Evolutionary conservation across 2,888 invertebrate genomes (phyloP).

Genomic region (Dryococelus australis): DNA sequence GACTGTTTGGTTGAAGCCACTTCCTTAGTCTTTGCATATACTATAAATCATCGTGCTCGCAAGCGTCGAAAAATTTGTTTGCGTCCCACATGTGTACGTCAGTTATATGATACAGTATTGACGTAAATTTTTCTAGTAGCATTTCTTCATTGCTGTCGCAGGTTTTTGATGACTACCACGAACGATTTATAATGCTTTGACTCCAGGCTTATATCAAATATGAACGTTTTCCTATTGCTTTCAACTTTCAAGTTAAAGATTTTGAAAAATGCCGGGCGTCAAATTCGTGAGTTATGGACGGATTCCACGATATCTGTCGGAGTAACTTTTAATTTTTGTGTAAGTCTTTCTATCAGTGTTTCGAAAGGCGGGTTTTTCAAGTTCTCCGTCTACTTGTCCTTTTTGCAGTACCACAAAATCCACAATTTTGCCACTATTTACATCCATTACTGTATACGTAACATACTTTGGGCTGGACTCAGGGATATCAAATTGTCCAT

Average conservation of each 20-base stretch:
- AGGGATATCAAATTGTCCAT: not conserved
- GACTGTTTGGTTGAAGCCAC: slow-evolving; percentile 2
- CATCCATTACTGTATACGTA: slow-evolving; percentile 20
- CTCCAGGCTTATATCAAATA: not conserved
- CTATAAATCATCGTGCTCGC: not conserved
- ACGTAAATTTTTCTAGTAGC: slow-evolving; percentile 1
- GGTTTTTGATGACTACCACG: slow-evolving; percentile 24
- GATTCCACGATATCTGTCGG: not conserved
- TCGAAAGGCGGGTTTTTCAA: not conserved
- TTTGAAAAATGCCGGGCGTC: slow-evolving; percentile 23
- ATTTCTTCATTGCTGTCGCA: slow-evolving; percentile 18
- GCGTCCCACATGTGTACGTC: not conserved
- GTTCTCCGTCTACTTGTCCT: slow-evolving; percentile 25
- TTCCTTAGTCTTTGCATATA: not conserved
- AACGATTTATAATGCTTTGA: not conserved
- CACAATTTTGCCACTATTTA: not conserved
- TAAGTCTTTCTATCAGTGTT: not conserved
- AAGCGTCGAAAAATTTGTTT: not conserved
- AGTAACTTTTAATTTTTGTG: not conserved
- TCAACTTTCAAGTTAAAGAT: slow-evolving; percentile 16
- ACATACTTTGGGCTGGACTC: slow-evolving; percentile 17
- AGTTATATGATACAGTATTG: slow-evolving; percentile 17
- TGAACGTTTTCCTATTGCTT: not conserved
- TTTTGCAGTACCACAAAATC: slow-evolving; percentile 30
- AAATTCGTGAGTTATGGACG: not conserved